These are phyloP conservation scores for Oncorhynchus tshawytscha DNA, from an alignment of 2,113 vertebrate genomes.

Conservation along the genomic window DNA sequence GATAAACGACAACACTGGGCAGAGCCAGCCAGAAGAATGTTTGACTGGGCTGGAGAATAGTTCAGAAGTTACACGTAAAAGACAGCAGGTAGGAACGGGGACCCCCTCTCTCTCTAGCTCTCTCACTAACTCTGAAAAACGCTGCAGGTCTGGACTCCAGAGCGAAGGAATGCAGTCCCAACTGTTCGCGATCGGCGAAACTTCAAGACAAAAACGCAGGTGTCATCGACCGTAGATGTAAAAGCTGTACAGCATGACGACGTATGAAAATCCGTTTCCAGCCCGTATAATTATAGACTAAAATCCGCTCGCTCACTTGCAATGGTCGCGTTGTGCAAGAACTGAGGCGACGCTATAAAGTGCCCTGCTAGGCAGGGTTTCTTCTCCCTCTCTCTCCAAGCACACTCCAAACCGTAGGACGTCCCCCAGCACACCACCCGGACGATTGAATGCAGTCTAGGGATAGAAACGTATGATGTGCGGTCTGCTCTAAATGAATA, in stretches of 20 bases:
- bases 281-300: constrained; percentile 7
- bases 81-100: constrained; percentile 1
- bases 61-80: neutral
- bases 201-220: constrained; percentile 19
- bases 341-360: constrained; percentile 14
- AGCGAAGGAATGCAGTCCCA: neutral
- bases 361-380: constrained; percentile 8
- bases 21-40: neutral
- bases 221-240: constrained; percentile 1
- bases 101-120: neutral
- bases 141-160: neutral
- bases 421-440: constrained; percentile 11
- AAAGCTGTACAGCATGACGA: constrained; percentile 2
- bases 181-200: constrained; percentile 15
- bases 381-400: neutral
- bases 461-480: neutral
- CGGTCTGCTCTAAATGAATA: neutral
- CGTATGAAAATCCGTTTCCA: neutral
- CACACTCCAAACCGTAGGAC: constrained; percentile 11
- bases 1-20: neutral
- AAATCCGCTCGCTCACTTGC: constrained; percentile 6
- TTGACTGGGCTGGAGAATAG: neutral
- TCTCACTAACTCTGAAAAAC: neutral
- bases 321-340: neutral
- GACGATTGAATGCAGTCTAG: neutral